These are phyloP conservation scores for Pteromalus puparum DNA, from an alignment of 1,140 invertebrate species.

Conservation along the genomic window DNA sequence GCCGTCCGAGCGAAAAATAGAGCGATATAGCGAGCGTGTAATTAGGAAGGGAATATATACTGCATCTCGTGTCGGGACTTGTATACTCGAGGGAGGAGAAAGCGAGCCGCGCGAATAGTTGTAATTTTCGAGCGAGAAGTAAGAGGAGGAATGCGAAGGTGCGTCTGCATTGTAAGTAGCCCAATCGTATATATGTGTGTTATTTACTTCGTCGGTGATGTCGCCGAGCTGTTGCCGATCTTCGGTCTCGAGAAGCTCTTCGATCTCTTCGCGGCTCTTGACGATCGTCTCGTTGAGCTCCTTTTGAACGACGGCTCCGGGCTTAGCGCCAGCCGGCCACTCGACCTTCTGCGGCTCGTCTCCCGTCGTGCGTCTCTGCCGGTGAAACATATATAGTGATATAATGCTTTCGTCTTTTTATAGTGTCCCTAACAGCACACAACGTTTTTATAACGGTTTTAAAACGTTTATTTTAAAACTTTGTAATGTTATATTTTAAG, in stretches of 20 bases:
- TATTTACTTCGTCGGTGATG: conserved; percentile 89
- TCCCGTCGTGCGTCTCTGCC: conserved; percentile 70
- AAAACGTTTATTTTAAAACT: too few species aligned
- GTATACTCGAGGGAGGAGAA: too few species aligned
- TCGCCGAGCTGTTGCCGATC: conserved; percentile 88
- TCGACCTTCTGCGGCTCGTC: conserved; percentile 77
- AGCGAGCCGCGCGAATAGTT: neutral
- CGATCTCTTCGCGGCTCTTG: conserved; percentile 87
- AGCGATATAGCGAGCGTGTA: too few species aligned
- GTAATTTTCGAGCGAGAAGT: neutral
- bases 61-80: too few species aligned
- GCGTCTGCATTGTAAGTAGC: too few species aligned
- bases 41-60: too few species aligned
- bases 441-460: too few species aligned
- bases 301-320: conserved; percentile 83
- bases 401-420: too few species aligned
- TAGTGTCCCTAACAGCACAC: too few species aligned
- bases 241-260: conserved; percentile 87
- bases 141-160: neutral
- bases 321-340: conserved; percentile 78
- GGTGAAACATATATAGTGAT: too few species aligned
- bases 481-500: too few species aligned
- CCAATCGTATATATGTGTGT: neutral
- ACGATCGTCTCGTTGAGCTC: conserved; percentile 87
- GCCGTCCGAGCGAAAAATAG: conserved; percentile 8